phyloP scores from a whole-genome alignment of 92 coral and sea anemone genomes.

The Nematostella vectensis region DNA sequence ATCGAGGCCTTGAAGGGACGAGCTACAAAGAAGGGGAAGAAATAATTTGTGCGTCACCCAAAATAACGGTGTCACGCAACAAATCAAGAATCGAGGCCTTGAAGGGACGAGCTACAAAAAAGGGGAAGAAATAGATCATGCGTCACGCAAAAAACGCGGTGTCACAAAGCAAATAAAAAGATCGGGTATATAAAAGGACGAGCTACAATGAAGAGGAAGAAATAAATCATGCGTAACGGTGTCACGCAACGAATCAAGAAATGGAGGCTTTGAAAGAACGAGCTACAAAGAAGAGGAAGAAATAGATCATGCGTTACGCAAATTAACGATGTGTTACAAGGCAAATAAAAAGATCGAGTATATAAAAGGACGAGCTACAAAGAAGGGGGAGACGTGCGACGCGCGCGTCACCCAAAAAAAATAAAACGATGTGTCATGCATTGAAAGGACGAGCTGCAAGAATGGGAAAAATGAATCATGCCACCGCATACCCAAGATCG shows the following conservation, averaged over 20 bases:
- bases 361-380: conserved; percentile 58
- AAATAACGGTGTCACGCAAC: too few species aligned
- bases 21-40: conserved; percentile 71
- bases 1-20: conserved; percentile 77
- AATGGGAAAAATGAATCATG: conserved; percentile 72
- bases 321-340: too few species aligned
- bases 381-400: conserved; percentile 81
- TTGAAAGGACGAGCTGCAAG: conserved; percentile 63
- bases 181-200: conserved; percentile 76
- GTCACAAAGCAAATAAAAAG: too few species aligned
- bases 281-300: conserved; percentile 71
- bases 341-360: too few species aligned
- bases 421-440: too few species aligned
- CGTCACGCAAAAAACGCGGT: too few species aligned
- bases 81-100: conserved; percentile 81
- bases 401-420: too few species aligned
- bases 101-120: conserved; percentile 64
- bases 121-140: conserved; percentile 76
- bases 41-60: too few species aligned
- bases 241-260: too few species aligned
- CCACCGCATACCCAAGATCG: too few species aligned
- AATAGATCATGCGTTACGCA: too few species aligned
- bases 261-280: conserved; percentile 77
- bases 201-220: conserved; percentile 70
- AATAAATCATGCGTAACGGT: too few species aligned